phyloP scores from a whole-genome alignment of 1,140 invertebrate genomes.

The Hydropsyche tenuis region DNA sequence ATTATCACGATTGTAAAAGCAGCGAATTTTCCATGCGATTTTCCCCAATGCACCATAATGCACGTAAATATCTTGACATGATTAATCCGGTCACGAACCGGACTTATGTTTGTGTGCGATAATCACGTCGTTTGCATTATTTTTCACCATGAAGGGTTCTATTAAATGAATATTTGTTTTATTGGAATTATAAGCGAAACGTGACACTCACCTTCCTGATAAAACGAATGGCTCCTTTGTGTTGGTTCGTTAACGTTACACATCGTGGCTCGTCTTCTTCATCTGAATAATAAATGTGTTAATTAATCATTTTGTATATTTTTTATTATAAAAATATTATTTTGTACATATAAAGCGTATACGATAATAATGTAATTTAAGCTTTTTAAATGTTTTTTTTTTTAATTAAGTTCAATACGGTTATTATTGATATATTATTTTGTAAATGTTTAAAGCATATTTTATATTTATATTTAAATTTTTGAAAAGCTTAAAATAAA shows the following conservation, averaged over 20 bases:
- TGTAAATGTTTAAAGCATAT: not conserved
- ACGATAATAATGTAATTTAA: conserved; percentile 14
- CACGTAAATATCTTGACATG: not conserved
- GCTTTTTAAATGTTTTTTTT: not conserved
- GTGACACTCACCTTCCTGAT: conserved; percentile 83
- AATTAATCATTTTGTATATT: not conserved
- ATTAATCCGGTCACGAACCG: conserved; percentile 5
- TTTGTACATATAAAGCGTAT: conserved; percentile 7
- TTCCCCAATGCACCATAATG: not conserved
- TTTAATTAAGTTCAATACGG: not conserved
- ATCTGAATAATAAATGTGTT: conserved; percentile 61
- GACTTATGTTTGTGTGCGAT: no score
- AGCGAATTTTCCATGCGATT: not conserved
- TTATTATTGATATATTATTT: not conserved
- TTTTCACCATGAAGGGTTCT: not conserved
- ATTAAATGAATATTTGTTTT: not conserved
- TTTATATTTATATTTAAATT: not conserved
- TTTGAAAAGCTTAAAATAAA: not conserved
- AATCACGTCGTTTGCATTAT: no score
- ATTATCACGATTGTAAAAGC: conserved; percentile 18
- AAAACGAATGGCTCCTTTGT: conserved; percentile 91
- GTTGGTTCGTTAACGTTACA: conserved; percentile 80
- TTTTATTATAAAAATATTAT: not conserved
- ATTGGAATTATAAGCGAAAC: not conserved
- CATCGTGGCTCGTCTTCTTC: conserved; percentile 81